Conservation (phyloP, 2,797 vertebrate species). For the Allobates femoralis region DNA sequence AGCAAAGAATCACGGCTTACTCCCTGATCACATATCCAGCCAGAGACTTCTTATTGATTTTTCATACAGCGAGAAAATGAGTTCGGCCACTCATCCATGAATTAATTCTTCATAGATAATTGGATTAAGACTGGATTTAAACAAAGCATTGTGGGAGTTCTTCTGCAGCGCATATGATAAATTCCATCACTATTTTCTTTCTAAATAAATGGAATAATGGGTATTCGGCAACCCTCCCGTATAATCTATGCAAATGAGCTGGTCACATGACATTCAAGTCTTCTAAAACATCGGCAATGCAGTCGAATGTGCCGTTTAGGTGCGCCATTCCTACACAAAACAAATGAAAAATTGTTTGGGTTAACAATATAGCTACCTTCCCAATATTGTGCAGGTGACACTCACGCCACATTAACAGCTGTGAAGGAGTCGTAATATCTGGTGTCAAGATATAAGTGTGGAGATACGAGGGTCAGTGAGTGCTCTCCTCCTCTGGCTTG, state of each 20-base stretch:
- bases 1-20: not conserved
- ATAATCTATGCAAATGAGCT: not conserved
- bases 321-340: too few species aligned
- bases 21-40: slow-evolving; percentile 20
- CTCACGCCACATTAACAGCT: too few species aligned
- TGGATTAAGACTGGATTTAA: slow-evolving; percentile 5
- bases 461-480: too few species aligned
- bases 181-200: not conserved
- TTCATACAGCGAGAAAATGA: slow-evolving; percentile 12
- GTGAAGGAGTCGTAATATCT: too few species aligned
- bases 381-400: too few species aligned
- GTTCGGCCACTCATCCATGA: slow-evolving; percentile 5
- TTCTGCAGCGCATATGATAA: not conserved
- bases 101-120: slow-evolving; percentile 24
- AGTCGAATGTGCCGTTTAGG: too few species aligned
- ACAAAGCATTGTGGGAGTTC: not conserved
- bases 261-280: not conserved
- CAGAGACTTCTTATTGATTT: not conserved
- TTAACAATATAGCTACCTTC: too few species aligned
- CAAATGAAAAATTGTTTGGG: too few species aligned
- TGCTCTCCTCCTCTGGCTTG: too few species aligned
- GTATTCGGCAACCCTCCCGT: not conserved
- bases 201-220: not conserved
- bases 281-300: too few species aligned
- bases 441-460: too few species aligned